Base-by-base conservation (phyloP, 2,888 invertebrate species). In the Megastigmus dorsalis region DNA sequence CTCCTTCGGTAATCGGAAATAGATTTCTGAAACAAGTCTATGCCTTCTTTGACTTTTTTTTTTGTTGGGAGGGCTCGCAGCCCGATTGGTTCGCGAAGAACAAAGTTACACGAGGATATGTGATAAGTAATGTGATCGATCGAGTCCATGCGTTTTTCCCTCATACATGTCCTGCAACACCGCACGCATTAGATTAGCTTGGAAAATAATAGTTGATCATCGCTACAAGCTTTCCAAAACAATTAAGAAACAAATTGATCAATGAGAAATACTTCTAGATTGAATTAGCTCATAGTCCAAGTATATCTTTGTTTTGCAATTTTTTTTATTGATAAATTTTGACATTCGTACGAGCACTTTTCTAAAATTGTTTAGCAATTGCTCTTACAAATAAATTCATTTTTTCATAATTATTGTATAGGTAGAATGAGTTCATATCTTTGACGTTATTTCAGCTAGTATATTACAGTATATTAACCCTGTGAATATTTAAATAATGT, bases 1-100 rank as follows among this genome's bases (percentile, higher is more conserved):
- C n/a, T n/a, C n/a, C n/a, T n/a, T n/a, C 20, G 18, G 33, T 55
- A 36, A 55, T 55, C 20, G 18, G 33, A 55, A 55, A 55, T 20
- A 55, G 55, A 55, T 55, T 55, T 55, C 55, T 30, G 30, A n/a
- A 54, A 26, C 7, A 30, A 52, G 30, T 28, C 28, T 18, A 15
- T 6, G 18, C 15, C 54, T 28, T 54, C n/a, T n/a, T n/a, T n/a
- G n/a, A 28, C 30, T 50, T 50, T 18, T 33, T 55, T 55, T 33
- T 15, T 28, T 1, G 1, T 15, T 28, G 3, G 1, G 7, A 15
- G n/a, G n/a, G 54, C 30, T 54, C n/a, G n/a, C n/a, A 3, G 50
- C 50, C 2, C 28, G 30, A 52, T 30, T 52, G 30, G 2, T 6
- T 13, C 1, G 52, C 13, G 30, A 20, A n/a, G n/a, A n/a, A n/a